Evolutionary conservation across 2,797 vertebrate species (phyloP).

Genomic region (Sebastes oblongus): DNA sequence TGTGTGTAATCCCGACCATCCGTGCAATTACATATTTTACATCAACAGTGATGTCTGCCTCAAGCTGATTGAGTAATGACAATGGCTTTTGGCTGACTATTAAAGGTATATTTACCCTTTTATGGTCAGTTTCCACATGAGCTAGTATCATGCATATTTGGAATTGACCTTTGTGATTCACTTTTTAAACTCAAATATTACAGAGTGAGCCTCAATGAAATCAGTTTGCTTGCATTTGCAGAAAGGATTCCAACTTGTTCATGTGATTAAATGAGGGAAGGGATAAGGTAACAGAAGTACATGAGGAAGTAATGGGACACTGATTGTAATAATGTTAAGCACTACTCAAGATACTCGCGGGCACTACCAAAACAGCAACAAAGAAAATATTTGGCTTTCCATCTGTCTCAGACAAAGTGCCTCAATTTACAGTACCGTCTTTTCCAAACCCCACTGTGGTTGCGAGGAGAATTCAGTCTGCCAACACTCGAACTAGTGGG

Average conservation of each 20-base stretch:
- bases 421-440: conserved; percentile 36
- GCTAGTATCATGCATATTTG: neutral
- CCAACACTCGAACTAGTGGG: conserved; percentile 38
- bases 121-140: conserved; percentile 7
- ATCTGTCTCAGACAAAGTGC: conserved; percentile 45
- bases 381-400: conserved; percentile 57
- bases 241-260: neutral
- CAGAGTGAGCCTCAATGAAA: neutral
- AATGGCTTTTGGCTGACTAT: neutral
- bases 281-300: neutral
- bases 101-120: neutral
- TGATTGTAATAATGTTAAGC: neutral
- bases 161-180: neutral
- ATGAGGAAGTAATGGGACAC: neutral
- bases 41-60: conserved; percentile 3
- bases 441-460: conserved; percentile 62
- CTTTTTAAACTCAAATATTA: neutral
- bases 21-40: neutral
- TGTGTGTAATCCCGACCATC: neutral
- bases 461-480: conserved; percentile 47
- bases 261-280: neutral
- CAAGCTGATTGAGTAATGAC: neutral
- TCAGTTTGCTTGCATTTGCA: neutral
- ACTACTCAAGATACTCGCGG: neutral
- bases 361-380: conserved; percentile 33